Evolutionary conservation across 2,797 vertebrate genomes (phyloP).

Genomic region (Syndactyla subalaris): DNA sequence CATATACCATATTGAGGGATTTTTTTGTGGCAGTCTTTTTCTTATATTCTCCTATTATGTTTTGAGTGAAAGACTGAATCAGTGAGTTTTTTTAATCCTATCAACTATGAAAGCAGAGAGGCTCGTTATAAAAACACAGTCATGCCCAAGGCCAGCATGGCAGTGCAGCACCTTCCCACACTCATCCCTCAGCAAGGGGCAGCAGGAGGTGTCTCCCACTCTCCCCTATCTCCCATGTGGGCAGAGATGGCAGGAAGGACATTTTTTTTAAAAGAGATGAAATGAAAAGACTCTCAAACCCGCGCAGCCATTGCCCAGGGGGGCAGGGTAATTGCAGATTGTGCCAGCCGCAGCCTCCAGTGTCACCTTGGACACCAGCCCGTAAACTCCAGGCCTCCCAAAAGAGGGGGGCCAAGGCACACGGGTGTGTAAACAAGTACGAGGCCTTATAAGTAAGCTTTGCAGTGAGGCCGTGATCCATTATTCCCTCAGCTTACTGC

Average conservation of each 20-base stretch:
- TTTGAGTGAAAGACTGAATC: neutral
- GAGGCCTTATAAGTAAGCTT: neutral
- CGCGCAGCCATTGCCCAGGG: neutral
- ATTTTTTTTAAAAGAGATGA: neutral
- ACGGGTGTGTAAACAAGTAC: neutral
- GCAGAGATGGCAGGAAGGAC: neutral
- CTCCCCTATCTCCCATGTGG: fast-evolving
- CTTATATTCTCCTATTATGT: neutral
- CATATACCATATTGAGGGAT: fast-evolving
- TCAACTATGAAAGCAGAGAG: neutral
- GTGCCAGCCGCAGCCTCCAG: neutral
- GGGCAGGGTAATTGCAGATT: neutral
- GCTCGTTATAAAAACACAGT: fast-evolving
- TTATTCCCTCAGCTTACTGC: neutral
- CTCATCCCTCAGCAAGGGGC: too few relatives aligned
- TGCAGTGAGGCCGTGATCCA: neutral
- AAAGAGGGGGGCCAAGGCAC: neutral
- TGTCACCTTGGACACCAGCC: conserved; percentile 69
- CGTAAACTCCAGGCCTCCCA: conserved; percentile 63
- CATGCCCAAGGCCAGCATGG: fast-evolving
- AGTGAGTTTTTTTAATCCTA: neutral
- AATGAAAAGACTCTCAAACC: neutral
- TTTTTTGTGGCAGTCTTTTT: neutral
- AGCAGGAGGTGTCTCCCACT: fast-evolving
- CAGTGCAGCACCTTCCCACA: too few relatives aligned